Conservation (phyloP, 2,113 vertebrate species). For the Zapus hudsonius region DNA sequence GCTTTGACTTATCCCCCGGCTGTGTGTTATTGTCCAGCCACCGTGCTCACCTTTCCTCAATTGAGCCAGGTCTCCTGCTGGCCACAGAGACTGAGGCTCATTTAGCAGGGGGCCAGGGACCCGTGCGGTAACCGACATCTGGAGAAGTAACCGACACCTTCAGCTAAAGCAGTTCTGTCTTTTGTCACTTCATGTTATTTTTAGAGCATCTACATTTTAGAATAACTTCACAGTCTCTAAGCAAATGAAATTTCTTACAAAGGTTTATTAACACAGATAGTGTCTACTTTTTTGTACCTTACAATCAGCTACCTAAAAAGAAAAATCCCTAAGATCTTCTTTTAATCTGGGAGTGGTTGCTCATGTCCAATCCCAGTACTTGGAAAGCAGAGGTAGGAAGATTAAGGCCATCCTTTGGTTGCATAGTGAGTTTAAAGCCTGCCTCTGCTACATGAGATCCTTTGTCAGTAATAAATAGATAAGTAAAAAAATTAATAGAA, state of each 20-base stretch:
- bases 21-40: too few relatives aligned
- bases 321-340: conserved; percentile 45
- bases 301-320: conserved; percentile 70
- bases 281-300: conserved; percentile 74
- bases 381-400: neutral
- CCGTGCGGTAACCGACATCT: too few relatives aligned
- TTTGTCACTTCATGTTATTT: conserved; percentile 49
- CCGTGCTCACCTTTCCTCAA: too few relatives aligned
- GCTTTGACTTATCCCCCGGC: too few relatives aligned
- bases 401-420: neutral
- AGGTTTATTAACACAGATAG: conserved; percentile 64
- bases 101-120: too few relatives aligned
- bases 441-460: neutral
- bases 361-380: neutral
- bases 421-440: too few relatives aligned
- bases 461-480: neutral
- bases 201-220: conserved; percentile 67
- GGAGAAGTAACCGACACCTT: too few relatives aligned
- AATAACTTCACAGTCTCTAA: conserved; percentile 67
- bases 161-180: neutral
- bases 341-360: neutral
- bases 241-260: conserved; percentile 78
- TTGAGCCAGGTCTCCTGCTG: too few relatives aligned
- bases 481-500: too few relatives aligned
- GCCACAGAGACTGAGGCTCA: too few relatives aligned